Base-by-base conservation (phyloP, 2,113 vertebrate species). In the Gasterosteus aculeatus region DNA sequence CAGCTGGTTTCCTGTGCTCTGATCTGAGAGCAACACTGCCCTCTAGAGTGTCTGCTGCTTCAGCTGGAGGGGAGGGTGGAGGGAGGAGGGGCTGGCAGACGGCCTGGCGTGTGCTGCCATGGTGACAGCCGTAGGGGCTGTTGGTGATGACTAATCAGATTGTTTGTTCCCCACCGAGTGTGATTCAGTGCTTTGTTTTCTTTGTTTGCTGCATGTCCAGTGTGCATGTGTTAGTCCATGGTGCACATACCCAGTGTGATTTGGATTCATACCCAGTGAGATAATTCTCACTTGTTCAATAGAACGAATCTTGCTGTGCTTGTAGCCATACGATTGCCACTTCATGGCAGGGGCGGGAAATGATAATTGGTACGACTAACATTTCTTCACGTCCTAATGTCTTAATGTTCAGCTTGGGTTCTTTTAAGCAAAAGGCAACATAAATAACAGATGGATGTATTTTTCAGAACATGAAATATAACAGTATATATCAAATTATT, bases 11-110 rank as follows among this genome's bases (percentile, higher is more conserved):
- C 60, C 14, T 67, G 1, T 1, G 22, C 42, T 33, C 54, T 53
- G 88, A 72, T 64, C 42, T 69, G 77, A 83, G 69, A 76, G 68
- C 85, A 77, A 81, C 77, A 69, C 86, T 86, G 88, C 92, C 91
- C 85, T 81, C 92, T 91, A 64, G 79, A 85, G 92, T 82, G 87
- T 93, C 85, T 90, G 78, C 47, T 5, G 22, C 4, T 49, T 61
- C 3, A 75, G 65, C 54, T 80, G 80, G 83, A 88, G 15, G 15
- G 49, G 42, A 38, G 22, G 31, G 11, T 11, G 22, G 12, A 6
- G 57, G 59, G 9, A 22, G 22, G 33, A 22, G 26, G 29, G 26
- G 29, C 41, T 26, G 57, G 31, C 69, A 46, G 42, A 53, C 19
- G 16, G 22, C n/a, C 66, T 38, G 53, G 58, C 63, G 56, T 29